Base-by-base conservation (phyloP, 1,140 invertebrate genomes). In the Cydia strobilella region DNA sequence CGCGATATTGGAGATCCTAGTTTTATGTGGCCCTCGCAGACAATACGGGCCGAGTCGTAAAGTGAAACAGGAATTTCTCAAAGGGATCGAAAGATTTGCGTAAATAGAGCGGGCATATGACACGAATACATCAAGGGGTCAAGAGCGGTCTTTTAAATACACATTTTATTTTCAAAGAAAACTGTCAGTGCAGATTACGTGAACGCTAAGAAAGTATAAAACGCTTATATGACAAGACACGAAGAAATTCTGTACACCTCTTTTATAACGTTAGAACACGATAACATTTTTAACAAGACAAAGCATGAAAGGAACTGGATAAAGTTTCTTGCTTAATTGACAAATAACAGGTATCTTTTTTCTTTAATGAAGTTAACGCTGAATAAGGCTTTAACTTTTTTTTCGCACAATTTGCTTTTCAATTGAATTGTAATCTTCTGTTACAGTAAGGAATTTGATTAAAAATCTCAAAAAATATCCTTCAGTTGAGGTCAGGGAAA, bases 1-100 rank as follows among this genome's bases (percentile, higher is more conserved):
- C 77, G 83, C 80, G 84, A 89, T 89, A 90, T 90, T 86, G 86
- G 82, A 83, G 80, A 80, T 80, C 79, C 83, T 84, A 87, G 86
- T 87, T 90, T 90, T 89, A 90, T 86, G 83, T 80, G 80, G 80
- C 77, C 78, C 79, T 84, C 77, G 78, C 73, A 79, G 77, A 73
- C 77, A 77, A 78, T 80, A 76, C 72, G 77, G 74, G 73, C 78
- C 74, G 74, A 78, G 72, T 84, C 83, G 83, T 86, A 86, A 86
- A 86, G 82, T 78, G 77, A 80, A 82, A 82, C 80, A 35, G 76
- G 79, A 79, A 84, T 83, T 79, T 79, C 78, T 82, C 81, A 83
- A 80, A 54, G 73, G 73, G 65, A 35, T 69, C 31, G 65, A 69
- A 35, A 27, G 65, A 69, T 69, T 69, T 69, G 65, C 65, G 65